Conservation (phyloP, 1,140 invertebrate genomes). For the Ganaspis sp. region DNA sequence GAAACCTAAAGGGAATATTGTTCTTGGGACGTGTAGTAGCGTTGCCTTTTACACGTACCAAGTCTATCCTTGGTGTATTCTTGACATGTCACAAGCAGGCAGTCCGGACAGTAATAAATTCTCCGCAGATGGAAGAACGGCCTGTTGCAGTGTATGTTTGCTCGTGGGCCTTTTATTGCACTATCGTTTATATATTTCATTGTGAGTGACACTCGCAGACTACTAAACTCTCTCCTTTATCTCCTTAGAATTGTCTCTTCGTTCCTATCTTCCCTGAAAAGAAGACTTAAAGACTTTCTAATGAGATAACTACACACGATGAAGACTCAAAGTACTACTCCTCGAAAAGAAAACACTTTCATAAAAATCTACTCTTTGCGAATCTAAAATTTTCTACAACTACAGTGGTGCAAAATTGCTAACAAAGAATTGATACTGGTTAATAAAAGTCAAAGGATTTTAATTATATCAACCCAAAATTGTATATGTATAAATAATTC, state of each 20-base stretch:
- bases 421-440: no score
- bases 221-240: conserved; percentile 18
- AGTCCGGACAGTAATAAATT: conserved; percentile 40
- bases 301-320: not conserved
- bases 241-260: conserved; percentile 14
- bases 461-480: no score
- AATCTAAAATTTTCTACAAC: no score
- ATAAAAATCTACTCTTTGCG: no score
- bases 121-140: conserved; percentile 35
- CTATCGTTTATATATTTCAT: conserved; percentile 48
- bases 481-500: no score
- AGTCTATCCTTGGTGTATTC: conserved; percentile 25
- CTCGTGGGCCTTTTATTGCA: conserved; percentile 36
- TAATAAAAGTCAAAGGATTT: no score
- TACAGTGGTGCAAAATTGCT: no score
- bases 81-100: conserved; percentile 21
- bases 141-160: conserved; percentile 8
- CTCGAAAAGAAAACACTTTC: no score
- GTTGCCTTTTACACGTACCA: conserved; percentile 7
- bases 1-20: not conserved
- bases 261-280: not conserved
- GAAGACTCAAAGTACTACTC: no score
- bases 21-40: not conserved
- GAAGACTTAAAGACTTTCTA: not conserved
- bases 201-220: conserved; percentile 21